Conservation (phyloP, 2,113 vertebrate species). For the Takifugu flavidus region DNA sequence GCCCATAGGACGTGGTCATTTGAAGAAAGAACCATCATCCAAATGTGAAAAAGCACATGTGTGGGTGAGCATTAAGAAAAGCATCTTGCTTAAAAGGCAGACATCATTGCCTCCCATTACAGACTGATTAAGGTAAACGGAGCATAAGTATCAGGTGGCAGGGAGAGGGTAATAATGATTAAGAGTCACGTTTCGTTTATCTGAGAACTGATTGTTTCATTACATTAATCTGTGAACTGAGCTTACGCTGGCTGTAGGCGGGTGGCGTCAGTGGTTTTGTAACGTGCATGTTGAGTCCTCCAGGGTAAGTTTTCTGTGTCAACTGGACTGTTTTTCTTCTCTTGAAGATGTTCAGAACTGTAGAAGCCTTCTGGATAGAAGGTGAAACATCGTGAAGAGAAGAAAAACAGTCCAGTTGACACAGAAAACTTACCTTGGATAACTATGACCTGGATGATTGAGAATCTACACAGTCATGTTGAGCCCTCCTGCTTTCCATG, state of each 20-base stretch:
- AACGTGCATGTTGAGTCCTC: too few species aligned
- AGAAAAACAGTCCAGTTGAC: too few species aligned
- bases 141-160: slow-evolving; percentile 29
- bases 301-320: too few species aligned
- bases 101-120: slow-evolving; percentile 44
- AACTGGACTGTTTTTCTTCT: too few species aligned
- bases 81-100: slow-evolving; percentile 44
- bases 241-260: neutral
- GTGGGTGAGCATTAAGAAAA: slow-evolving; percentile 9
- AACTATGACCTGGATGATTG: too few species aligned
- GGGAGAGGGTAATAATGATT: slow-evolving; percentile 28
- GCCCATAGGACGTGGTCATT: neutral
- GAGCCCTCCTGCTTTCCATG: slow-evolving; percentile 1
- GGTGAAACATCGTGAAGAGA: too few species aligned
- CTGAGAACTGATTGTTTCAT: slow-evolving; percentile 24
- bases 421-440: too few species aligned
- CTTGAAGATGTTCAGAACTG: too few species aligned
- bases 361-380: too few species aligned
- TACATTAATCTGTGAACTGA: slow-evolving; percentile 10
- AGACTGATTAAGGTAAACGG: slow-evolving; percentile 34
- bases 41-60: slow-evolving; percentile 17
- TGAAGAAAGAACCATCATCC: neutral
- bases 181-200: slow-evolving; percentile 27
- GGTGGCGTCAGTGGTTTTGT: slow-evolving; percentile 13
- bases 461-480: slow-evolving; percentile 1